phyloP scores from a whole-genome alignment of 2,797 vertebrate species.

The Tiaroga cobitis region DNA sequence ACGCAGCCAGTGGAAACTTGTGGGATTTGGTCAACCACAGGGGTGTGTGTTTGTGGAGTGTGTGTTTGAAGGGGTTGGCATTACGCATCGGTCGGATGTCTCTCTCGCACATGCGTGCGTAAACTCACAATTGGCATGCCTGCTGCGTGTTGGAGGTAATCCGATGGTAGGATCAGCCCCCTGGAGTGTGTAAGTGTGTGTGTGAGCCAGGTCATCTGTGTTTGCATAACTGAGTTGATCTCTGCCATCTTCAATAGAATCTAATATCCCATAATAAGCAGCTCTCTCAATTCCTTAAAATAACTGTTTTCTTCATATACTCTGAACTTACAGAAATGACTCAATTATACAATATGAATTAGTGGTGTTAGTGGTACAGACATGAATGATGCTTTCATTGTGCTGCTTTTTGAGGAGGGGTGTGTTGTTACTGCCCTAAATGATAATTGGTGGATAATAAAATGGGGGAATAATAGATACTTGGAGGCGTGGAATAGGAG shows the following conservation, averaged over 20 bases:
- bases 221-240: conserved; percentile 55
- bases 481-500: neutral
- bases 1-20: conserved; percentile 58
- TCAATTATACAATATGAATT: neutral
- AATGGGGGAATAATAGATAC: neutral
- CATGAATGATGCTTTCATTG: neutral
- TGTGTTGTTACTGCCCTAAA: neutral
- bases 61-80: conserved; percentile 47
- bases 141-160: conserved; percentile 55
- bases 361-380: neutral
- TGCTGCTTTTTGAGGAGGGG: neutral
- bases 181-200: conserved; percentile 43
- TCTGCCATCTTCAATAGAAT: conserved; percentile 46
- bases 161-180: conserved; percentile 57
- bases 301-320: neutral
- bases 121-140: conserved; percentile 47
- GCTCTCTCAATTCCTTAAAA: conserved; percentile 24
- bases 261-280: conserved; percentile 54
- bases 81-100: conserved; percentile 45
- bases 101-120: conserved; percentile 21
- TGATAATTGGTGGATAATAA: neutral
- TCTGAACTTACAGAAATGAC: neutral
- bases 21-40: conserved; percentile 56
- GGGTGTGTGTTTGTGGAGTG: conserved; percentile 54
- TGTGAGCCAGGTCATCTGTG: conserved; percentile 55